Base-by-base conservation (phyloP, 2,113 vertebrate species). In the Ariopsis seemanni region DNA sequence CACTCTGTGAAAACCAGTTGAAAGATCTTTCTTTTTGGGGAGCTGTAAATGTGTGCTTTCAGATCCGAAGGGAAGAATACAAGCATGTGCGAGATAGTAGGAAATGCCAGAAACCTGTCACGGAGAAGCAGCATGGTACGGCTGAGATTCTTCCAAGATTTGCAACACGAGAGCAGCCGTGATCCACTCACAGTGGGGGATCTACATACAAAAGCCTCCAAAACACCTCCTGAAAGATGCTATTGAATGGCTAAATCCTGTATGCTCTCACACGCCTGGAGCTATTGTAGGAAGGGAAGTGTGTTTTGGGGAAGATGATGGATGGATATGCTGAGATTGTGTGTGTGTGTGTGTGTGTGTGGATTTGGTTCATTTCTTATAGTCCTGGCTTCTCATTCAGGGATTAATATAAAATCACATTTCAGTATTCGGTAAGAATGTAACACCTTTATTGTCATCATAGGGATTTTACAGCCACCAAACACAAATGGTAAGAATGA, bases 91-190 rank as follows among this genome's bases (percentile, higher is more conserved):
- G 57, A 83, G 80, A 12, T 55, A 72, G 78, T 34, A 72, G 18
- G 53, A 82, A 52, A 62, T 60, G 53, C 72, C 78, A 82, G 86
- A 52, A 69, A 22, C 30, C 55, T 72, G 79, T 67, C 25, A 30
- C 5, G 67, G 53, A 17, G 20, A 63, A 71, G 27, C 48, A 79
- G 74, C 20, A n/a, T 42, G 65, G 55, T 55, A 8, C 34, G 30
- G 67, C 57, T 75, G 42, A 87, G 57, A 63, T 62, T 82, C 55
- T 62, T 62, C 55, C 55, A 72, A 58, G 65, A 87, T 71, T 72
- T 87, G 65, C 83, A 87, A 83, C 55, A 34, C 18, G 55, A 71
- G 86, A 62, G 55, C 30, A 72, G 53, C 55, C 42, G 15, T 52
- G 30, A 83, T 71, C 48, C n/a, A 15, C 57, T 27, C 69, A 0